Conservation (phyloP, 2,797 vertebrate genomes). For the Odontamblyopus lacepedii region DNA sequence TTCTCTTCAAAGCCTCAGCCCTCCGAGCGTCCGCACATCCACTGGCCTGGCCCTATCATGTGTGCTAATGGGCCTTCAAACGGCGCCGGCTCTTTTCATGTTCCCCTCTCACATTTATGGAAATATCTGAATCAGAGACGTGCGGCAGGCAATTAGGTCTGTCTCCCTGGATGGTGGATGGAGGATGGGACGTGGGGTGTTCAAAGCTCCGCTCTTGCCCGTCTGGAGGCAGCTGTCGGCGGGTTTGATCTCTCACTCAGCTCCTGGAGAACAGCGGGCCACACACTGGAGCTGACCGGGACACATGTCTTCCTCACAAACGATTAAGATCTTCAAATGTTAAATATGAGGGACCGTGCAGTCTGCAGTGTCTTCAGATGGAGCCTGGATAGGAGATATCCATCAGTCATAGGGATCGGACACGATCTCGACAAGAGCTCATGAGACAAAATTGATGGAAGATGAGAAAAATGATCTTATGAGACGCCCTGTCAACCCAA, state of each 20-base stretch:
- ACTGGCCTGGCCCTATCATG: constrained; percentile 33
- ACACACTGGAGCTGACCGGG: background rate
- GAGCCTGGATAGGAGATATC: too few species aligned
- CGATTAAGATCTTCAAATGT: too few species aligned
- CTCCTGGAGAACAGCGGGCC: constrained; percentile 4
- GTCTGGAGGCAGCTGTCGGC: constrained; percentile 43
- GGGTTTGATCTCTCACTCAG: constrained; percentile 59
- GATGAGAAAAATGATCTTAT: too few species aligned
- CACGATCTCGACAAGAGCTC: too few species aligned
- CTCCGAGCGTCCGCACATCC: constrained; percentile 38
- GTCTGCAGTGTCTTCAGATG: too few species aligned
- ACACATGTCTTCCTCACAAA: too few species aligned
- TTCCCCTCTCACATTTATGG: constrained; percentile 39
- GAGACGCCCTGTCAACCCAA: too few species aligned
- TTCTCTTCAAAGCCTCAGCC: constrained; percentile 27
- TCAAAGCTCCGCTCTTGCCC: constrained; percentile 58
- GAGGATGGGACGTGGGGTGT: constrained; percentile 57
- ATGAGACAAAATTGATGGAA: too few species aligned
- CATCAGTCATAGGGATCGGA: too few species aligned
- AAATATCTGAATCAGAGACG: constrained; percentile 44
- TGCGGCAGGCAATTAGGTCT: constrained; percentile 35
- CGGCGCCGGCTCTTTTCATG: constrained; percentile 36
- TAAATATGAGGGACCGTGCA: too few species aligned
- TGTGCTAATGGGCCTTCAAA: constrained; percentile 42
- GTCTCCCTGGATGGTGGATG: constrained; percentile 47